Conservation (phyloP, 2,113 vertebrate genomes). For the Nyctereutes procyonoides region DNA sequence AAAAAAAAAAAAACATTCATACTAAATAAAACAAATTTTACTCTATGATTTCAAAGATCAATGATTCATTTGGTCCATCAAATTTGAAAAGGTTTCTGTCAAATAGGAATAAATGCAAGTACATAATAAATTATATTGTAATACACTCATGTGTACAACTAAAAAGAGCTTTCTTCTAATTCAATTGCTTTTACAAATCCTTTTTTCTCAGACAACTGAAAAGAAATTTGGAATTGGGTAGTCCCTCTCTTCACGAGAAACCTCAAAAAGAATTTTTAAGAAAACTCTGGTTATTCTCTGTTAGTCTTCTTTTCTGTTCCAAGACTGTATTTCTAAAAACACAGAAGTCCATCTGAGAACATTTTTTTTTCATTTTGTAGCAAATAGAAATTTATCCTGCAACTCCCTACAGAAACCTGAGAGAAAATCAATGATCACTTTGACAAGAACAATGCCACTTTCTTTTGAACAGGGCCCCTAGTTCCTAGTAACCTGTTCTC, state of each 20-base stretch:
- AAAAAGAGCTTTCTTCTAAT: not conserved
- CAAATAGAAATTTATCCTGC: constrained; percentile 77
- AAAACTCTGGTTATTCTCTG: constrained; percentile 28
- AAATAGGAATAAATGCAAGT: not conserved
- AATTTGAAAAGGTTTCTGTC: constrained; percentile 24
- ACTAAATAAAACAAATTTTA: not conserved
- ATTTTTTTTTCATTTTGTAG: constrained; percentile 22
- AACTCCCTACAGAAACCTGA: constrained; percentile 69
- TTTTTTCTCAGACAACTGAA: constrained; percentile 17
- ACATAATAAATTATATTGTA: not conserved
- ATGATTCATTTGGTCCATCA: not conserved
- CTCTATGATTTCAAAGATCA: constrained; percentile 6
- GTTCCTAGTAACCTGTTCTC: constrained; percentile 57
- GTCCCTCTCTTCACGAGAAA: constrained; percentile 19
- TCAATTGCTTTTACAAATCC: not conserved
- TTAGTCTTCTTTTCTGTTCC: not conserved
- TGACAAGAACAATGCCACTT: constrained; percentile 73
- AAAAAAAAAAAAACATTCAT: not conserved
- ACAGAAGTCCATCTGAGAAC: constrained; percentile 35
- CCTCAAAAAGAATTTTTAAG: constrained; percentile 40
- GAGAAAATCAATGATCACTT: constrained; percentile 77
- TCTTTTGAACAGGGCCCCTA: constrained; percentile 51
- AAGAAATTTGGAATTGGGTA: not conserved
- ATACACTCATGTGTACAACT: not conserved
- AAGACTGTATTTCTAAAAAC: constrained; percentile 61